These are phyloP conservation scores for Bruchidius siliquastri DNA, from an alignment of 2,888 invertebrate species.

Conservation along the genomic window DNA sequence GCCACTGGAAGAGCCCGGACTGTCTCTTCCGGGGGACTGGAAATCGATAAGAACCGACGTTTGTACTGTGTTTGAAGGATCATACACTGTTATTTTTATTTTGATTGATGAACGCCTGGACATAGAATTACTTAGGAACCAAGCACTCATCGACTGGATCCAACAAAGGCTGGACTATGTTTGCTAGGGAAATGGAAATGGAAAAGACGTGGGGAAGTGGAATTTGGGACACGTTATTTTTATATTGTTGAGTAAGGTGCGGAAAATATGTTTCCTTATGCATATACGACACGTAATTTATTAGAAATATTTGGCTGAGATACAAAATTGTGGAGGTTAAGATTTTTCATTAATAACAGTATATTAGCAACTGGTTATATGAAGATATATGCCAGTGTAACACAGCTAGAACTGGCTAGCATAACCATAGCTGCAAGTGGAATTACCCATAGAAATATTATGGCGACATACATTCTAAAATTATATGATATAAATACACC, in stretches of 20 bases:
- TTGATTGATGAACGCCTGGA: neutral
- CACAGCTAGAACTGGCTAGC: too few species aligned
- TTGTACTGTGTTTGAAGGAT: too few species aligned
- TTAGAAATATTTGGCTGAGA: neutral
- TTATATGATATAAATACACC: neutral
- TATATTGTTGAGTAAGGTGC: neutral
- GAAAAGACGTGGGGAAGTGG: neutral
- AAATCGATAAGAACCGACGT: slow-evolving; percentile 16
- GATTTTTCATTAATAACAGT: neutral
- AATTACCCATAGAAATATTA: too few species aligned
- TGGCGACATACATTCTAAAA: neutral
- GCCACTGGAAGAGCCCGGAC: slow-evolving; percentile 84
- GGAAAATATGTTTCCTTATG: neutral
- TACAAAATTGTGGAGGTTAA: neutral
- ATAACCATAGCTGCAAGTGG: too few species aligned
- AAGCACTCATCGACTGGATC: neutral
- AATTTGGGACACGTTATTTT: neutral
- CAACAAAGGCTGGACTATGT: too few species aligned
- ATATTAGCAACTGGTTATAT: neutral
- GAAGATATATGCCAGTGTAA: too few species aligned
- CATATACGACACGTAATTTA: neutral
- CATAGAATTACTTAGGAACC: neutral
- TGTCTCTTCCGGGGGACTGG: slow-evolving; percentile 89
- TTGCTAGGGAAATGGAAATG: neutral
- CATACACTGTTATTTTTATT: too few species aligned